Evolutionary conservation across 2,113 vertebrate genomes (phyloP), one percentile per base, ranked within the genome.

Genomic region (Anhinga rufa): DNA sequence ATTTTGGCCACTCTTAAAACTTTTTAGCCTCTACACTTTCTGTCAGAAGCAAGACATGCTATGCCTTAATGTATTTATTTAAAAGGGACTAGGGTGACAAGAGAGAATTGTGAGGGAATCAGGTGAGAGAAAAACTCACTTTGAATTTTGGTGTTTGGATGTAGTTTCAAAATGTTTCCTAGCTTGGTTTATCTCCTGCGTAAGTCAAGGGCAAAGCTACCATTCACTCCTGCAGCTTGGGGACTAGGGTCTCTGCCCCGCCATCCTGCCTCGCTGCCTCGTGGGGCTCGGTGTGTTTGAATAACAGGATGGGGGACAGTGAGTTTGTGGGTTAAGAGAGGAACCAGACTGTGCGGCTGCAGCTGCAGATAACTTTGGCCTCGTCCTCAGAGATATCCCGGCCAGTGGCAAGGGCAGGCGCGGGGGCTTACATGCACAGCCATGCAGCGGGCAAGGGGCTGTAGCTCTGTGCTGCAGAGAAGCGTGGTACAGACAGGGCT

Each of bases 371-470:
- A 97, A 36, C 3, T 0, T 0, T 44, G 65, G 36, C 44, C 68
- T 76, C 0, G 0, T 83, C 86, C 83, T 90, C 46, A 19, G 68
- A 28, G 34, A 71, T 32, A n/a, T 5, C 26, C 38, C 0, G 3
- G 70, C 40, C n/a, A 14, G 55, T 3, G 2, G 34, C 3, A 4
- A 49, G 55, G 36, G 69, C 6, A 2, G 31, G 28, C 2, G 1
- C 9, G 2, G 54, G 79, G 61, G 38, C 36, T 66, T 14, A 36
- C 22, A 4, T 2, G 1, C 36, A 9, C 5, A 32, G 19, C 28
- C 5, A 1, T 16, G 62, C 26, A 7, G 36, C 3, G 3, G 28
- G 28, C 4, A 0, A 32, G 81, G 85, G 40, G 60, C 79, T 7
- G 52, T 9, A 9, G 71, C 42, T n/a, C 4, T 38, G 70, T 9